Base-by-base conservation (phyloP, 2,113 vertebrate genomes). In the Nanorana parkeri region DNA sequence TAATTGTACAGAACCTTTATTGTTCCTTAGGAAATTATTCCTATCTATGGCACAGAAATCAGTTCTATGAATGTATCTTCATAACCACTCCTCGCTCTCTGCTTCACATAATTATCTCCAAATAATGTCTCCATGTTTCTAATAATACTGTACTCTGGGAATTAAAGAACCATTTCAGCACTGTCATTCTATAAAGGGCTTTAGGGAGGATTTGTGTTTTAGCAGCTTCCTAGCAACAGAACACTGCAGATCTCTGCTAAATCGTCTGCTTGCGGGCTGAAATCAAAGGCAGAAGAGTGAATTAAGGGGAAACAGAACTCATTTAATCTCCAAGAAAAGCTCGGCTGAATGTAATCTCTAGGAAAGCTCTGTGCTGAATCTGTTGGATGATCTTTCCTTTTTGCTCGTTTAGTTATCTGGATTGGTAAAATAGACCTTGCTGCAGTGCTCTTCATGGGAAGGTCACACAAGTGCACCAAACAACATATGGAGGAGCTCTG, bases 151-250 rank as follows among this genome's bases (percentile, higher is more conserved):
- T 1, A 26, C 47, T 28, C 28, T 10, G 28, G 5, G 56, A 21
- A 58, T 32, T 29, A 56, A 24, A 16, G 19, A 20, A 26, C 63
- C 26, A 20, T 20, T 67, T 58, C 15, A 79, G 20, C 51, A 21
- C 65, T 24, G 19, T 79, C 64, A 24, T 68, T 79, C 77, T 41
- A 68, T 6, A 68, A 58, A 56, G n/a, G 28, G 51, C 64, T 68
- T 68, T 79, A 41, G 64, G 52, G 52, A 68, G 65, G n/a, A 79
- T 67, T 80, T 80, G 54, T 24, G 19, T 80, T 71, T 78, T 19
- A 26, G 17, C 61, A 28, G 76, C 76, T 78, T 66, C 60, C 67
- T 80, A 80, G 78, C 56, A 71, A 80, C 29, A 71, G 32, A 71
- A 61, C 55, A 51, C 56, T 63, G 67, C 66, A 63, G 78, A 80